Percentiles rank a stretch among this genome's conserved stretches.
Evolutionary conservation across 2,113 vertebrate genomes (phyloP).

Genomic region (Sterna hirundo): DNA sequence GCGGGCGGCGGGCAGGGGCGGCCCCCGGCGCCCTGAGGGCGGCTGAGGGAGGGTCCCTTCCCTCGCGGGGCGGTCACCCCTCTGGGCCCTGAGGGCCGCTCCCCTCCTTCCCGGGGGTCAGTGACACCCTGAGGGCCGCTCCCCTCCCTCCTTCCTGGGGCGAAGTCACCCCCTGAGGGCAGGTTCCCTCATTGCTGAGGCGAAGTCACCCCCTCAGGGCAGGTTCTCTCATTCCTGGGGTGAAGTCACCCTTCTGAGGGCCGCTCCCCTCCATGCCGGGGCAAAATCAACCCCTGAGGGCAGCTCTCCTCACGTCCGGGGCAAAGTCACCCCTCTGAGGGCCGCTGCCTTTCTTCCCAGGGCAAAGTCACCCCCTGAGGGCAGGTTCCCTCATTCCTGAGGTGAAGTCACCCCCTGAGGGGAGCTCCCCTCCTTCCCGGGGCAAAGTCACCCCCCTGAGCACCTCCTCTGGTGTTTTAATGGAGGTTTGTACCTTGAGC

Average conservation of each 20-base stretch:
- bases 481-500: neutral
- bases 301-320: neutral
- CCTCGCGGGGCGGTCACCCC: neutral
- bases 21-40: neutral
- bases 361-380: neutral
- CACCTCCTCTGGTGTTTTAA: accelerated
- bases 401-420: neutral
- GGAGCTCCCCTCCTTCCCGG: neutral
- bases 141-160: neutral
- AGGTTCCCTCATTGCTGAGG: neutral
- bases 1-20: too few relatives aligned
- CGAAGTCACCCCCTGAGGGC: neutral
- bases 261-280: neutral
- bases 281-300: neutral
- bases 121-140: neutral
- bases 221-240: too few relatives aligned
- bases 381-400: neutral
- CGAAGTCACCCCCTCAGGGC: neutral
- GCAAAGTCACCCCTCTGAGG: neutral
- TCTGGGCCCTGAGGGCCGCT: neutral
- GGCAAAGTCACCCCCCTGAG: neutral
- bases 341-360: neutral
- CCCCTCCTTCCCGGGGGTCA: neutral
- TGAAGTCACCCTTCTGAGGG: too few relatives aligned
- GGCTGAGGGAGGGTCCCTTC: neutral